A percentile compares a stretch with the other conserved stretches of the same genome.
These are phyloP conservation scores for Galerucella calmariensis DNA, from an alignment of 2,888 invertebrate species.

Conservation along the genomic window DNA sequence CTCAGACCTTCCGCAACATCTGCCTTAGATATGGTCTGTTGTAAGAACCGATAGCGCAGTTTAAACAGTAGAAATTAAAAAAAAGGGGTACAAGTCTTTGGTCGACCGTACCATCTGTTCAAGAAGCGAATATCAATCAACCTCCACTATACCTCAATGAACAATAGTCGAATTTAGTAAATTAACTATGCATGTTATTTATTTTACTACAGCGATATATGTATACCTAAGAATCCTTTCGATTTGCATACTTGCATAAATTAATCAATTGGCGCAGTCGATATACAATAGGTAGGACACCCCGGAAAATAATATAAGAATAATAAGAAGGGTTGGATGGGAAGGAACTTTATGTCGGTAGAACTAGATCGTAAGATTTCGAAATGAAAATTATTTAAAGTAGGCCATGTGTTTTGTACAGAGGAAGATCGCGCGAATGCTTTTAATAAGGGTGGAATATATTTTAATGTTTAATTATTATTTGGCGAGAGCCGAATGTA, in stretches of 20 bases:
- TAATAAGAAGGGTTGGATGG: slow-evolving; percentile 44
- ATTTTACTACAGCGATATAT: slow-evolving; percentile 36
- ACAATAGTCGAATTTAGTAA: slow-evolving; percentile 45
- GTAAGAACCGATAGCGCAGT: slow-evolving; percentile 42
- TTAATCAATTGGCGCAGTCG: slow-evolving; percentile 43
- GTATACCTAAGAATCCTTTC: slow-evolving; percentile 46
- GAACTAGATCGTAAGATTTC: slow-evolving; percentile 43
- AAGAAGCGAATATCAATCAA: slow-evolving; percentile 36
- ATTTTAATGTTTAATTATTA: slow-evolving; percentile 47
- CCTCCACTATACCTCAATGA: slow-evolving; percentile 36
- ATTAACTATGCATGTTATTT: slow-evolving; percentile 54
- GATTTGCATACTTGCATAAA: slow-evolving; percentile 52
- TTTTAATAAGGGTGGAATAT: slow-evolving; percentile 46
- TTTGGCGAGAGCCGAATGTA: slow-evolving; percentile 41
- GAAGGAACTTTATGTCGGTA: slow-evolving; percentile 40
- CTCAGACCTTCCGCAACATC: slow-evolving; percentile 44
- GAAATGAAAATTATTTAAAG: slow-evolving; percentile 48
- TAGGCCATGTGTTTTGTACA: slow-evolving; percentile 45
- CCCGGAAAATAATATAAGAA: slow-evolving; percentile 33
- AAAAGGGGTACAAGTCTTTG: slow-evolving; percentile 30
- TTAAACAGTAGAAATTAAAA: slow-evolving; percentile 47
- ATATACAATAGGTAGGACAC: slow-evolving; percentile 41
- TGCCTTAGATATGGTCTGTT: slow-evolving; percentile 29
- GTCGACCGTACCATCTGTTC: slow-evolving; percentile 38
- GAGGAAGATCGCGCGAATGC: slow-evolving; percentile 40